Evolutionary conservation across 2,797 vertebrate genomes (phyloP).

Genomic region (Sebastes matsubarae): DNA sequence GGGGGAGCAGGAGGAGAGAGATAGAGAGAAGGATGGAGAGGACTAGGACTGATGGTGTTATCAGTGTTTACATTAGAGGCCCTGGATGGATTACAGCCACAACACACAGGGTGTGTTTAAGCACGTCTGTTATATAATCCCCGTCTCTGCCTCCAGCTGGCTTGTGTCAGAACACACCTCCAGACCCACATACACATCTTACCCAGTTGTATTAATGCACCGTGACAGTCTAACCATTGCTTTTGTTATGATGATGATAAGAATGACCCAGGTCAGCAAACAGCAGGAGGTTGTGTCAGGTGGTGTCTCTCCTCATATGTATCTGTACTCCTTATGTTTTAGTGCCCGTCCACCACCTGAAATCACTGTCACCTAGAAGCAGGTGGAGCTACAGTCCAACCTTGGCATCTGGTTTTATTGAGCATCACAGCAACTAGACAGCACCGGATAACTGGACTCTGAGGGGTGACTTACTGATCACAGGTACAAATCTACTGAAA

Average conservation of each 20-base stretch:
- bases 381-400: not conserved
- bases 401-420: not conserved
- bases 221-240: not conserved
- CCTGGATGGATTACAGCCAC: constrained; percentile 44
- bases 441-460: not conserved
- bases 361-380: not conserved
- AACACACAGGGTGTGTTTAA: not conserved
- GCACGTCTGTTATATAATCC: not conserved
- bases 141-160: not conserved
- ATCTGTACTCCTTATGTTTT: not conserved
- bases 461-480: not conserved
- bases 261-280: not conserved
- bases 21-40: constrained; percentile 52
- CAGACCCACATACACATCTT: not conserved
- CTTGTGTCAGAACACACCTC: not conserved
- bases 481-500: not conserved
- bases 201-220: not conserved
- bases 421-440: not conserved
- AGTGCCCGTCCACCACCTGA: not conserved
- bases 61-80: constrained; percentile 65
- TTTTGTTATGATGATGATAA: not conserved
- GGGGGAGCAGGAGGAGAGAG: constrained; percentile 41
- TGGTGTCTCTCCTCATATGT: not conserved
- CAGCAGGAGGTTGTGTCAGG: not conserved
- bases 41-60: constrained; percentile 57